Percentiles rank a stretch among this genome's conserved stretches.
Conservation (phyloP, 2,888 invertebrate species). For the Meteorus colon region DNA sequence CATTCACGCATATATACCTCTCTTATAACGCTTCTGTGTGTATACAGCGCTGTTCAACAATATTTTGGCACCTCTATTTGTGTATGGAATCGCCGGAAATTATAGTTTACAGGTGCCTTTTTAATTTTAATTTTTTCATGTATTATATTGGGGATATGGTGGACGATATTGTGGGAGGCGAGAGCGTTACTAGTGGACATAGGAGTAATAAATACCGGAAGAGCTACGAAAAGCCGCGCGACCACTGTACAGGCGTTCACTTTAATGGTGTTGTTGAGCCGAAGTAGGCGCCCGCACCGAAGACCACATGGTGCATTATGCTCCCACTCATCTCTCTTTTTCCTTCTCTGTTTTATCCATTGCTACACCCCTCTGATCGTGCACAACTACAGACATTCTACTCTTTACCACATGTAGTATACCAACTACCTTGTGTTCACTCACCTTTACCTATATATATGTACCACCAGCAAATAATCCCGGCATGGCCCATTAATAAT, state of each 20-base stretch:
- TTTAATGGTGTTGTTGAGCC: conserved; percentile 53
- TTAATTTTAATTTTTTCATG: conserved; percentile 18
- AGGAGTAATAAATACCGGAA: conserved; percentile 52
- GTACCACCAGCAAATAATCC: conserved; percentile 57
- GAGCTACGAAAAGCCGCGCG: conserved; percentile 58
- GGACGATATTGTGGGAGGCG: conserved; percentile 1
- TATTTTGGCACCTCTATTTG: too few relatives aligned
- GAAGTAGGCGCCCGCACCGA: conserved; percentile 42
- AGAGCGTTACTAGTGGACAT: conserved; percentile 34
- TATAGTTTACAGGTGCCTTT: background rate
- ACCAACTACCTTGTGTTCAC: conserved; percentile 5
- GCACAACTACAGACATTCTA: background rate
- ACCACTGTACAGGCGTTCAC: conserved; percentile 53
- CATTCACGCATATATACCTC: background rate
- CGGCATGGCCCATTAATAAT: conserved; percentile 64
- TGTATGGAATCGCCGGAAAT: too few relatives aligned
- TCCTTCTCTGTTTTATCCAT: conserved; percentile 28
- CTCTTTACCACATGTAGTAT: background rate
- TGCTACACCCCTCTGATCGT: background rate
- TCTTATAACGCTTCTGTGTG: too few relatives aligned
- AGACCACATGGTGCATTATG: conserved; percentile 61
- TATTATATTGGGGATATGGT: background rate
- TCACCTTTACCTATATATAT: conserved; percentile 33
- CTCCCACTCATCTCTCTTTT: conserved; percentile 46
- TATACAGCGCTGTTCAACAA: too few relatives aligned